Percentiles rank a stretch among this genome's conserved stretches.
phyloP scores from a whole-genome alignment of 2,888 invertebrate genomes.

The Anoncus sp. region DNA sequence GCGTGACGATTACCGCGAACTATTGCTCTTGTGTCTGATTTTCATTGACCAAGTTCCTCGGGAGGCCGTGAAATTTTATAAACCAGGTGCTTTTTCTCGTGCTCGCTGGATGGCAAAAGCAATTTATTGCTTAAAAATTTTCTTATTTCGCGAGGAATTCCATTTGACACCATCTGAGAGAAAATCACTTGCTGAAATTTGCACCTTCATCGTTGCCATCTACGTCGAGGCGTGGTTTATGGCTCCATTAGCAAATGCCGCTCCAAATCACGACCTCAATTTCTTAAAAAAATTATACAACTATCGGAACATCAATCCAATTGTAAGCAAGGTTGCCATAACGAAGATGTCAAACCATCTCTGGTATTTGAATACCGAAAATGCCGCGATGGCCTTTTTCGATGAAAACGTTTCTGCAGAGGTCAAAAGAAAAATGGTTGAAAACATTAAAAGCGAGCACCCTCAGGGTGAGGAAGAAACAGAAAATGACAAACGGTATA shows the following conservation, averaged over 20 bases:
- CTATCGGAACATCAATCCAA: not conserved
- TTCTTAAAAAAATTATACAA: constrained; percentile 10
- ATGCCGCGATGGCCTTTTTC: constrained; percentile 13
- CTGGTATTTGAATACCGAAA: not conserved
- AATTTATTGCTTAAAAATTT: not conserved
- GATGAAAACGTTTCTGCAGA: not conserved
- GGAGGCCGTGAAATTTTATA: not conserved
- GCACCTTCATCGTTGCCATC: not conserved
- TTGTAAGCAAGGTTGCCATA: constrained; percentile 10
- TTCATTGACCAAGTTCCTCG: constrained; percentile 2
- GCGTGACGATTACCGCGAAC: constrained; percentile 27
- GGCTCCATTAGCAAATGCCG: not conserved
- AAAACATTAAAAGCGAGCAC: not conserved
- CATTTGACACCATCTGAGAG: not conserved
- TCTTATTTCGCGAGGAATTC: not conserved
- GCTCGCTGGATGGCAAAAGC: constrained; percentile 12
- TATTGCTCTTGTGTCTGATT: not conserved
- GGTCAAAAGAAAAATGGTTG: constrained; percentile 7
- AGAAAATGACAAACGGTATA: constrained; percentile 4
- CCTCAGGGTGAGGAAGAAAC: not conserved
- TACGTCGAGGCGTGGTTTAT: constrained; percentile 14
- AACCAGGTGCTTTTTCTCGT: constrained; percentile 10
- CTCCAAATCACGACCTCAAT: not conserved
- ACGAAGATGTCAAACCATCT: constrained; percentile 1
- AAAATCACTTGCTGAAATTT: not conserved